Conservation (phyloP, 2,888 invertebrate species). For the Cephalotes varians region DNA sequence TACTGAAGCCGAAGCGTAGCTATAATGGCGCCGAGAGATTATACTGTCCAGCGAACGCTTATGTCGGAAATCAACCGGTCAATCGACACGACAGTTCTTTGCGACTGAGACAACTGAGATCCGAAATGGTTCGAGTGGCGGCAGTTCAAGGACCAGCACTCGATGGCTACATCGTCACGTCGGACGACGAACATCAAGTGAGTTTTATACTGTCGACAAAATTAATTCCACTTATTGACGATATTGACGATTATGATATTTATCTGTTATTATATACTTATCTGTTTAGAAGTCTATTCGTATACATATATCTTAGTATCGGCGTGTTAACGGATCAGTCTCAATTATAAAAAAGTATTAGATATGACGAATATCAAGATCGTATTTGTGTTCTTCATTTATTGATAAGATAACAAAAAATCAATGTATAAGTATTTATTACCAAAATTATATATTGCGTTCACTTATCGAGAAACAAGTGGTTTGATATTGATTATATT, state of each 20-base stretch:
- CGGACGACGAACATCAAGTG: conserved; percentile 94
- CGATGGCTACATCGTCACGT: conserved; percentile 92
- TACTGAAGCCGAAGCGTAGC: conserved; percentile 67
- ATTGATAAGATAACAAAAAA: background rate
- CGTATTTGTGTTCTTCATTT: background rate
- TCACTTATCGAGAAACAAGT: background rate
- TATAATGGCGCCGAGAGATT: conserved; percentile 79
- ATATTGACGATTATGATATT: background rate
- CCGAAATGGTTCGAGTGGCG: conserved; percentile 86
- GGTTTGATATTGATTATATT: background rate
- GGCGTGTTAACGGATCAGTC: background rate
- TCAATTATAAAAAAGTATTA: background rate
- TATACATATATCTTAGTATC: background rate
- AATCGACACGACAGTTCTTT: conserved; percentile 85
- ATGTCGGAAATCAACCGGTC: conserved; percentile 82
- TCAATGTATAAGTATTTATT: background rate
- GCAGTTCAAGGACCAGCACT: conserved; percentile 86
- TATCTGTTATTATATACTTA: too few relatives aligned
- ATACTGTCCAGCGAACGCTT: conserved; percentile 72
- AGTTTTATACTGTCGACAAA: background rate
- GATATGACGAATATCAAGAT: background rate
- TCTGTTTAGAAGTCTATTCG: background rate
- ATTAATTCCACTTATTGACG: background rate
- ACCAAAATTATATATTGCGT: background rate
- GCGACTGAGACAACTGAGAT: conserved; percentile 84